Evolutionary conservation across 2,888 invertebrate species (phyloP).

Genomic region (Geotrupes spiniger): DNA sequence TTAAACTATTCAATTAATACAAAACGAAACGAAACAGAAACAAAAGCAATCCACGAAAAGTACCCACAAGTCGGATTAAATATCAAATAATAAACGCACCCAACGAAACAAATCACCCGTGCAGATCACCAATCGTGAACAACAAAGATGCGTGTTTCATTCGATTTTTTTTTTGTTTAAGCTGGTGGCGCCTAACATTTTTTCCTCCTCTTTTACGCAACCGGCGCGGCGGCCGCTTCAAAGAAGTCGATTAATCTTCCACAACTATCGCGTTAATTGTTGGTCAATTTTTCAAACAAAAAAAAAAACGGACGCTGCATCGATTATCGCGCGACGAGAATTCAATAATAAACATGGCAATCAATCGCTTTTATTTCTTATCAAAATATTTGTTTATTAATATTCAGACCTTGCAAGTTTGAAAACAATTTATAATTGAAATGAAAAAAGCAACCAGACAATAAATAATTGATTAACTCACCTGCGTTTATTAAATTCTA

Average conservation of each 20-base stretch:
- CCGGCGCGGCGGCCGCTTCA: conserved; percentile 17
- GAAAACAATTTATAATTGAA: background rate
- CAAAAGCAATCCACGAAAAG: too few species aligned
- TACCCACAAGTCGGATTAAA: too few species aligned
- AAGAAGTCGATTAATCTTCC: conserved; percentile 6
- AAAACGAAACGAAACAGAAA: too few species aligned
- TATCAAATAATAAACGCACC: too few species aligned
- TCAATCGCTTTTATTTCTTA: too few species aligned
- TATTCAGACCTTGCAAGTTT: background rate
- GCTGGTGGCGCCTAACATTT: background rate
- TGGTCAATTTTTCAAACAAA: background rate
- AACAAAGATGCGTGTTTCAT: too few species aligned
- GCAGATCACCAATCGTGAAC: background rate
- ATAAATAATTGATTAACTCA: too few species aligned
- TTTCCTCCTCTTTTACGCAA: conserved; percentile 5
- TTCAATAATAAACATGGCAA: background rate
- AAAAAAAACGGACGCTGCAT: background rate
- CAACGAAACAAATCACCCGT: too few species aligned
- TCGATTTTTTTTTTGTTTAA: conserved; percentile 1
- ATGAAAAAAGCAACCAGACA: too few species aligned
- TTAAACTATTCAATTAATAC: too few species aligned
- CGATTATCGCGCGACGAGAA: background rate
- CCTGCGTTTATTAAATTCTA: too few species aligned
- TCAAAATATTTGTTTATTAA: background rate
- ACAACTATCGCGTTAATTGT: background rate